These are phyloP conservation scores for Myanophis thanlyinensis DNA, from an alignment of 2,113 vertebrate species.

Conservation along the genomic window DNA sequence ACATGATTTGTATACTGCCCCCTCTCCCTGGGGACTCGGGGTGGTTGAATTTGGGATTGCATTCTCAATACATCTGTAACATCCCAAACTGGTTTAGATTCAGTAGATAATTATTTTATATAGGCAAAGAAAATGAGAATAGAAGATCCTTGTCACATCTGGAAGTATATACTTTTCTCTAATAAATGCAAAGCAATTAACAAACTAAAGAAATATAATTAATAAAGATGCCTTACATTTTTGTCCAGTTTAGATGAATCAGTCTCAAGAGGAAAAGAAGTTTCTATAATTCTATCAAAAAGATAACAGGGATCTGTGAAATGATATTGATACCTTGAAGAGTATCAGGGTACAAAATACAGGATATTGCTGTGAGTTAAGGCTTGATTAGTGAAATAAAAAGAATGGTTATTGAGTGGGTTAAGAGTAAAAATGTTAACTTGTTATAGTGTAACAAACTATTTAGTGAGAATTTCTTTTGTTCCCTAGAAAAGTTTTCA, in stretches of 20 bases:
- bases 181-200: not conserved
- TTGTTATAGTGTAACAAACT: not conserved
- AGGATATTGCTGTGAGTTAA: accelerated
- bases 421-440: not conserved
- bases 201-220: constrained; percentile 17
- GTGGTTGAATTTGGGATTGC: not conserved
- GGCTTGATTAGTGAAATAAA: accelerated
- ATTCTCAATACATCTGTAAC: not conserved
- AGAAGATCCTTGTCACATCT: not conserved
- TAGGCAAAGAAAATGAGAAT: not conserved
- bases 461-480: not conserved
- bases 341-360: accelerated
- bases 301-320: not conserved
- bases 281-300: not conserved
- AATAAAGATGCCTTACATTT: constrained; percentile 8
- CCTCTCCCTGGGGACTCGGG: no score
- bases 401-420: accelerated
- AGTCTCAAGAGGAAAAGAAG: not conserved
- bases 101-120: not conserved
- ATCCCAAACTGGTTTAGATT: not conserved
- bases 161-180: not conserved
- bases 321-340: accelerated
- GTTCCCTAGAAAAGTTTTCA: not conserved
- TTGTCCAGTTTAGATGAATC: not conserved
- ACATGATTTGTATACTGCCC: no score